These are phyloP conservation scores for Grallaria varia DNA, from an alignment of 2,113 vertebrate genomes.

Conservation along the genomic window DNA sequence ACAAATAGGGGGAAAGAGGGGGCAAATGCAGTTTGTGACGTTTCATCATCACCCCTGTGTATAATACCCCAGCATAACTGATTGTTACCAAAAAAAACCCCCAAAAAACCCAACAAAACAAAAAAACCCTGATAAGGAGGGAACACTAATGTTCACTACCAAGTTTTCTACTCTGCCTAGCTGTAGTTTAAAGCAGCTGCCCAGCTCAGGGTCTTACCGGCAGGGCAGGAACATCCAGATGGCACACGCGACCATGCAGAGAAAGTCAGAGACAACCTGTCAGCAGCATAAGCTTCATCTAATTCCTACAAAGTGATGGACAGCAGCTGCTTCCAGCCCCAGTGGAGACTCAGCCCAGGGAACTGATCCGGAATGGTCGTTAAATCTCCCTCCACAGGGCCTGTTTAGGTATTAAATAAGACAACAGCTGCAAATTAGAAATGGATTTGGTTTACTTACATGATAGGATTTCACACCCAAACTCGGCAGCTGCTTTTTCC, in stretches of 20 bases:
- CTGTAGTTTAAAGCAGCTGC: neutral
- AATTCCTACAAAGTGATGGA: neutral
- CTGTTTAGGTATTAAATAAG: neutral
- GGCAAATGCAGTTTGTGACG: neutral
- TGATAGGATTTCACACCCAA: neutral
- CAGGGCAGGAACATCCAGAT: neutral
- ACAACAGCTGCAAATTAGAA: neutral
- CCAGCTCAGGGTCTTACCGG: neutral
- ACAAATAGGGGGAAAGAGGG: neutral
- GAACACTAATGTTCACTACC: neutral
- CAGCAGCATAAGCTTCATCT: neutral
- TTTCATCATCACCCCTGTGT: neutral
- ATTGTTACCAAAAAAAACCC: neutral
- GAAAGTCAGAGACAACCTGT: neutral
- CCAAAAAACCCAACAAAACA: no score
- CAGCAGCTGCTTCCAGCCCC: neutral
- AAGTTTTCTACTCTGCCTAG: neutral
- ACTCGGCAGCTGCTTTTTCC: neutral
- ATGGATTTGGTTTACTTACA: neutral
- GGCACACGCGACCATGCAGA: accelerated
- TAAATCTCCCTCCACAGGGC: neutral
- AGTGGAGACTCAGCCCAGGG: accelerated
- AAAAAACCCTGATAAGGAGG: neutral
- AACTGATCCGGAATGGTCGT: neutral
- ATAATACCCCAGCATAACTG: neutral